Evolutionary conservation across 2,888 invertebrate genomes (phyloP), one percentile per base, ranked within the genome.

Genomic region (Luperina testacea): DNA sequence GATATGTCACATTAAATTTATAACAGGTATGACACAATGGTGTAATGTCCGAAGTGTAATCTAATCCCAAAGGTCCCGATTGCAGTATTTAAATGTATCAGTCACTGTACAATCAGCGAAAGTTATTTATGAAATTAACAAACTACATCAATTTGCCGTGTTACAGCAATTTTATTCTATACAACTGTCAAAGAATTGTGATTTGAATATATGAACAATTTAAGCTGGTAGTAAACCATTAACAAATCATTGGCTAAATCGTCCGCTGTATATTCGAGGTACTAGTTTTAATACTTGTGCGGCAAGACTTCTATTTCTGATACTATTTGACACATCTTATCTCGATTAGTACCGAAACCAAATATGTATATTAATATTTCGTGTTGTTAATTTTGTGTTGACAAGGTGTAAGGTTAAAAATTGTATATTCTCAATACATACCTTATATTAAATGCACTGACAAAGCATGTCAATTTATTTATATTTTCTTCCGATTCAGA

Each of bases 1-100:
- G n/a, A n/a, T 51, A 73, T 59, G 73, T 32, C 73, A 32, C n/a
- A 38, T 73, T 79, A 7, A 27, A 53, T 74, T 67, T 74, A 79
- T 24, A 80, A 61, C 72, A 32, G 63, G 20, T 32, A 64, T 27
- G 9, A 32, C n/a, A 51, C n/a, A 51, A n/a, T 8, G 11, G 20
- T 51, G 17, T 80, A 42, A 11, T 72, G 24, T 48, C 38, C 24
- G 13, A 71, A 63, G 20, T 53, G n/a, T 63, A 45, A 53, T 63
- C 32, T 68, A 45, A 20, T n/a, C 9, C 32, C 42, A n/a, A 45
- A 45, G 20, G 4, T 53, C 7, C n/a, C n/a, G n/a, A 77, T 27
- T 59, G 2, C 17, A 68, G 17, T 27, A 65, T 17, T n/a, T 7
- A 9, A 24, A 48, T 53, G 0, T 67, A 11, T 20, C 6, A 5